Evolutionary conservation across 2,797 vertebrate genomes (phyloP), one percentile per base, ranked within the genome.

Genomic region (Takifugu rubripes): DNA sequence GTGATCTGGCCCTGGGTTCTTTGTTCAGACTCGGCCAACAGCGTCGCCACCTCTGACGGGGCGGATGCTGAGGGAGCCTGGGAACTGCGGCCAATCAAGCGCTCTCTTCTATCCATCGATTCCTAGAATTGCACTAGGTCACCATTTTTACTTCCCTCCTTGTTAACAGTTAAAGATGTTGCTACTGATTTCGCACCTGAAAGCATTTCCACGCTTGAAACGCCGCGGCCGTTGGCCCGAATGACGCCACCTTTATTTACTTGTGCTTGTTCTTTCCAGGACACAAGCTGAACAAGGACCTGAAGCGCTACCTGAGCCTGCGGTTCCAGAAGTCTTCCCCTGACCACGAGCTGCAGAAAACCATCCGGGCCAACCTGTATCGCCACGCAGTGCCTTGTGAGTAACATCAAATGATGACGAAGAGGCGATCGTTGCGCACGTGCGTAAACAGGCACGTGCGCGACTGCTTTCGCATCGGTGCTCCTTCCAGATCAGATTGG

Each of bases 311-410:
- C 84, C 92, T 99, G 67, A 97, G 91, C 84, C 90, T 96, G 83
- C 92, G 94, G 62, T 98, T 99, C 79, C 95, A 94, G 88, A 98
- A 97, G 76, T 92, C 93, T 1, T 98, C 96, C 0, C 91, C 93
- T 0, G 96, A 99, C 71, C 94, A 98, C 1, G 93, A 96, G 44
- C 87, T 99, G 61, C 97, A 98, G 84, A 95, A 98, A 84, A 96
- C 86, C 62, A 95, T 99, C 82, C 78, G 96, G 72, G 93, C 94
- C 70, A 98, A 98, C 84, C 92, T 99, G 50, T 97, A 99, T 60
- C 94, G 93, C 91, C 93, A 96, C 61, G 93, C 95, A 68, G 94
- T 97, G 92, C 96, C 96, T 93, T 99, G 97, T 98, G 89, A 96
- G 95, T 95, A 87, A 45, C 43, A 45, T 29, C 27, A 27, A 27